A percentile compares a stretch with the other conserved stretches of the same genome.
phyloP scores from a whole-genome alignment of 2,888 invertebrate genomes.

The Siphonodentalium dalli region DNA sequence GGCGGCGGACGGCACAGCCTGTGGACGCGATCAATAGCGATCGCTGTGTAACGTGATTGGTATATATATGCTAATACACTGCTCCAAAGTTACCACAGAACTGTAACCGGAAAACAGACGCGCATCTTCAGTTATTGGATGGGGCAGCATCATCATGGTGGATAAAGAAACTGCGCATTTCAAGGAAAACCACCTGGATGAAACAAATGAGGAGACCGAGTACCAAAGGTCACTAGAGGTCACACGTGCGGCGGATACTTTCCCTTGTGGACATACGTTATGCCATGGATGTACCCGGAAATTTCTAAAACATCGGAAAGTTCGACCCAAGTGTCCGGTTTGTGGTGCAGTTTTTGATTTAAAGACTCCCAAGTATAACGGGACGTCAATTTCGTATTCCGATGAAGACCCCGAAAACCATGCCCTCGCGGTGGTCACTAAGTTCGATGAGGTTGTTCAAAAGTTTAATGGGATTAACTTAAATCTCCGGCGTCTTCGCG shows the following conservation, averaged over 20 bases:
- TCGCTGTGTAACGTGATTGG: no score
- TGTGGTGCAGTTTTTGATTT: conserved; percentile 32
- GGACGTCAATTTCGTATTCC: conserved; percentile 20
- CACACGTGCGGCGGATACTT: conserved; percentile 54
- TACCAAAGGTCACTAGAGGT: conserved; percentile 46
- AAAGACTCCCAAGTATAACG: conserved; percentile 25
- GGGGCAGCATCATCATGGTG: no score
- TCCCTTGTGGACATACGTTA: conserved; percentile 54
- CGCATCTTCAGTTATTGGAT: no score
- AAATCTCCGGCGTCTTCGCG: conserved; percentile 40
- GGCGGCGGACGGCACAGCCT: no score
- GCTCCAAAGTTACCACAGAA: no score
- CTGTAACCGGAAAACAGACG: no score
- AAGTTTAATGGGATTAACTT: conserved; percentile 48
- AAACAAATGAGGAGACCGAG: no score
- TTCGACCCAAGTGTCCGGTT: conserved; percentile 32
- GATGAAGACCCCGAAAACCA: conserved; percentile 35
- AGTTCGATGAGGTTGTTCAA: conserved; percentile 51
- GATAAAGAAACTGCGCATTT: no score
- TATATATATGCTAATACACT: no score
- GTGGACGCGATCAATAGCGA: no score
- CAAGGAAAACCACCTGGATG: no score
- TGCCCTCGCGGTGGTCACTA: conserved; percentile 48
- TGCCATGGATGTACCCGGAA: conserved; percentile 53
- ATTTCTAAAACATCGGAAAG: conserved; percentile 31